phyloP scores from a whole-genome alignment of 2,113 vertebrate genomes.

The Poecilia latipinna region DNA sequence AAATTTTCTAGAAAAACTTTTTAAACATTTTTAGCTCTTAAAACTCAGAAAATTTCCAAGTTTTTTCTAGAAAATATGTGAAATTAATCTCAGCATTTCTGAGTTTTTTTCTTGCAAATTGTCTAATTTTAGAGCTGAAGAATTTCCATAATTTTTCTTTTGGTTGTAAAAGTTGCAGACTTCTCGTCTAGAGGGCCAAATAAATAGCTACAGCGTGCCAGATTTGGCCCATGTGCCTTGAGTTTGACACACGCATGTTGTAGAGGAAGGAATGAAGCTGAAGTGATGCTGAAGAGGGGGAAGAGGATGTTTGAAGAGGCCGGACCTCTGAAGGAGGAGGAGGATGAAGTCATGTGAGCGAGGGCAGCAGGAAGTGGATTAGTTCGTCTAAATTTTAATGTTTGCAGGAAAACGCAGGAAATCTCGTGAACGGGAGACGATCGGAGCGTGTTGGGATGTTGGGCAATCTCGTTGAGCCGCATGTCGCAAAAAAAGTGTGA shows the following conservation, averaged over 20 bases:
- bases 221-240: too few species aligned
- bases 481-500: constrained; percentile 31
- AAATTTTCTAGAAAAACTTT: too few species aligned
- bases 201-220: too few species aligned
- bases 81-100: too few species aligned
- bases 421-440: constrained; percentile 5
- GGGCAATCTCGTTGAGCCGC: constrained; percentile 39
- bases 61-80: too few species aligned
- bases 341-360: constrained; percentile 50
- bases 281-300: constrained; percentile 46
- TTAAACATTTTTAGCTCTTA: too few species aligned
- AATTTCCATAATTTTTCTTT: too few species aligned
- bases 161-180: too few species aligned
- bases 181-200: too few species aligned
- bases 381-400: constrained; percentile 4
- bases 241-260: constrained; percentile 8
- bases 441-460: constrained; percentile 32
- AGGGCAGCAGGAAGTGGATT: constrained; percentile 42
- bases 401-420: neutral
- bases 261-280: constrained; percentile 24
- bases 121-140: too few species aligned
- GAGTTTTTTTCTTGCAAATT: too few species aligned
- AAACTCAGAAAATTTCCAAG: too few species aligned
- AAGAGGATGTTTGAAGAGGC: constrained; percentile 69
- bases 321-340: constrained; percentile 61